These are phyloP conservation scores for Doryteuthis pealeii DNA, from an alignment of 1,140 invertebrate species.

Conservation along the genomic window DNA sequence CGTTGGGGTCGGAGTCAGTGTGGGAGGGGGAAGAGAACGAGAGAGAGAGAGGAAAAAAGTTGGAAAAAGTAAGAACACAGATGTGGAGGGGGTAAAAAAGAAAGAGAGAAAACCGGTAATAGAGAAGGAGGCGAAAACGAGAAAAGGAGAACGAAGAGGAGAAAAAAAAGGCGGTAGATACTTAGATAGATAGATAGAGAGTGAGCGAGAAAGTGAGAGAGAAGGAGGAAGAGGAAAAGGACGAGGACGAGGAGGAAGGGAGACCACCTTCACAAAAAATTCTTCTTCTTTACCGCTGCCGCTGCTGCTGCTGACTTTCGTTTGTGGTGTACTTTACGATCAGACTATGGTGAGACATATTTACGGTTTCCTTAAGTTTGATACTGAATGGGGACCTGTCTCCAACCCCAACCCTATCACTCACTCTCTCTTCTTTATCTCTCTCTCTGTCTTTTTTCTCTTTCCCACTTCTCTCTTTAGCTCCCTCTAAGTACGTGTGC, in stretches of 20 bases:
- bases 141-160: not conserved
- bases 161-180: no score
- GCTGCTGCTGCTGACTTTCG: not conserved
- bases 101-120: not conserved
- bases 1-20: no score
- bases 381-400: no score
- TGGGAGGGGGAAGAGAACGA: slow-evolving; percentile 6
- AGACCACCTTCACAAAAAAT: no score
- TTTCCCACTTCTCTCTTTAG: not conserved
- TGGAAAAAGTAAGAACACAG: not conserved
- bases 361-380: not conserved
- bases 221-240: no score
- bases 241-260: no score
- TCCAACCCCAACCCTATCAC: no score
- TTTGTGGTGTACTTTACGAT: not conserved
- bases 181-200: not conserved
- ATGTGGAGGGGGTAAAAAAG: slow-evolving; percentile 1
- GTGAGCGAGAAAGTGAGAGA: not conserved
- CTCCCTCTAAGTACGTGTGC: no score
- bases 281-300: not conserved
- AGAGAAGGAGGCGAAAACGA: not conserved
- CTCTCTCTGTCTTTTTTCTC: not conserved
- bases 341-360: not conserved
- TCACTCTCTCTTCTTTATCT: not conserved
- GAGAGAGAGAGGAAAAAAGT: slow-evolving; percentile 19